These are phyloP conservation scores for Crossaster papposus DNA, from an alignment of 53 echinoderm and acorn worm genomes.

Conservation along the genomic window DNA sequence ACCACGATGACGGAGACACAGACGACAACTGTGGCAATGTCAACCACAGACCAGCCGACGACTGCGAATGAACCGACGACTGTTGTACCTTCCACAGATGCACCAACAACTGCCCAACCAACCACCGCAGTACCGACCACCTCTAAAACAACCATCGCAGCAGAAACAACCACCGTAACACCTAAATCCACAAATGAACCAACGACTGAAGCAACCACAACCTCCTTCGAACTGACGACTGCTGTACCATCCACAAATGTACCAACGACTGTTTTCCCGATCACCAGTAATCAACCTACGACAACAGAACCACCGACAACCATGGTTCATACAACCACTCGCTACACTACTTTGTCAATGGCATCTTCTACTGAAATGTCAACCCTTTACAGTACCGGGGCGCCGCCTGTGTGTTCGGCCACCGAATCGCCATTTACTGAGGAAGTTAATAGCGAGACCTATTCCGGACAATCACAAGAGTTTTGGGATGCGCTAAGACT, in stretches of 20 bases:
- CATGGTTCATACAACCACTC: not conserved
- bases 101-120: not conserved
- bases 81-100: not conserved
- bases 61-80: not conserved
- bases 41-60: not conserved
- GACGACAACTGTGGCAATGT: not conserved
- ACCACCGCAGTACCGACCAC: not conserved
- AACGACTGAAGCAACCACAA: not conserved
- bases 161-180: not conserved
- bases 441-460: not conserved
- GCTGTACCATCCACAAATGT: not conserved
- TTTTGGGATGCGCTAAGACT: not conserved
- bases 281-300: not conserved
- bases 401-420: not conserved
- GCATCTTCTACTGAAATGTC: not conserved
- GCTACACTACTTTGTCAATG: not conserved
- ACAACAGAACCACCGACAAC: conserved; percentile 10
- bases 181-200: not conserved
- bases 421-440: not conserved
- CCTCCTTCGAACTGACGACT: not conserved
- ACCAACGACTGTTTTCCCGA: not conserved
- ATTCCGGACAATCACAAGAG: not conserved
- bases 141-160: not conserved
- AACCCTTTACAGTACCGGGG: not conserved
- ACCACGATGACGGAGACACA: not conserved